Percentiles rank a stretch among this genome's conserved stretches.
Conservation (phyloP, 2,888 invertebrate species). For the Aphodius sticticus region DNA sequence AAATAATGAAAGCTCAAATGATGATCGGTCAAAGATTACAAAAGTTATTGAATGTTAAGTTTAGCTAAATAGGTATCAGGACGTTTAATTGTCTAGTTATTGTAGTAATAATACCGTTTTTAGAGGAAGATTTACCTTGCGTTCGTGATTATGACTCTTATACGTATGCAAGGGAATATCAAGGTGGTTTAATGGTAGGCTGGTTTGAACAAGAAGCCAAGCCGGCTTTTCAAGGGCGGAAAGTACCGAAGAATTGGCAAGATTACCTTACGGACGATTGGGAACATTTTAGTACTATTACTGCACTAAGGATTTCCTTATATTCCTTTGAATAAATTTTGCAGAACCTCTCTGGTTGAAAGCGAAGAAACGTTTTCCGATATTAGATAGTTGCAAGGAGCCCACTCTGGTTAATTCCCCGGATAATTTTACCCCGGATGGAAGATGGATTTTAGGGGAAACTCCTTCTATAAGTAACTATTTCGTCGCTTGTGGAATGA, state of each 20-base stretch:
- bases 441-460: slow-evolving; percentile 73
- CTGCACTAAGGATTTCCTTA: slow-evolving; percentile 6
- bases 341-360: slow-evolving; percentile 64
- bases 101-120: slow-evolving; percentile 33
- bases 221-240: slow-evolving; percentile 66
- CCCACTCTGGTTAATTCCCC: slow-evolving; percentile 69
- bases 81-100: too few species aligned
- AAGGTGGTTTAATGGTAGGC: slow-evolving; percentile 68
- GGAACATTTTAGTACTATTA: slow-evolving; percentile 68
- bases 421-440: slow-evolving; percentile 77
- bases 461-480: slow-evolving; percentile 74
- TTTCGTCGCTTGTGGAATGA: slow-evolving; percentile 78
- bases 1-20: too few species aligned
- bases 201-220: slow-evolving; percentile 73
- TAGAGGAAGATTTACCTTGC: slow-evolving; percentile 61
- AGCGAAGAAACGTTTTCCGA: slow-evolving; percentile 65
- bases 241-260: slow-evolving; percentile 62
- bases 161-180: slow-evolving; percentile 69
- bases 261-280: slow-evolving; percentile 65
- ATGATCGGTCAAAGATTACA: too few species aligned
- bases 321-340: background rate
- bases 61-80: too few species aligned
- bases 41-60: too few species aligned
- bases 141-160: slow-evolving; percentile 73
- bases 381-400: slow-evolving; percentile 62